These are phyloP conservation scores for Zaprionus ghesquierei DNA, from an alignment of 1,140 invertebrate genomes.

Conservation along the genomic window DNA sequence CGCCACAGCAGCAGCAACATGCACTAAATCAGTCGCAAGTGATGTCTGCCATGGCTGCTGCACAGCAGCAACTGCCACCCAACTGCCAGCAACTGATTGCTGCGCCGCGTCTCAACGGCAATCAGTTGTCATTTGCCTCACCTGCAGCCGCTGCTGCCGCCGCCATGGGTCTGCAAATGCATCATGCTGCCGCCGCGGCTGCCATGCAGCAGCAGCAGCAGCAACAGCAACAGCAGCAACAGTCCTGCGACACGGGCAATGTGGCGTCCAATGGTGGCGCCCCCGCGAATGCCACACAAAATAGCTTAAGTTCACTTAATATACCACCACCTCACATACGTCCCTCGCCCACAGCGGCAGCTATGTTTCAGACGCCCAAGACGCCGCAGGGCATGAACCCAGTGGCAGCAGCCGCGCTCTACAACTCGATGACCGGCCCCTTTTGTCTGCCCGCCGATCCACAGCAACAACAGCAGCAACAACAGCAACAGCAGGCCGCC, in stretches of 20 bases:
- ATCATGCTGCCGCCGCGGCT: conserved; percentile 78
- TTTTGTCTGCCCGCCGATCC: conserved; percentile 85
- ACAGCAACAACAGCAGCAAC: conserved; percentile 56
- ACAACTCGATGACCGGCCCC: conserved; percentile 85
- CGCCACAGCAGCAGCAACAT: conserved; percentile 27
- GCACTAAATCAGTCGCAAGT: conserved; percentile 30
- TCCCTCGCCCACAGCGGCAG: conserved; percentile 86
- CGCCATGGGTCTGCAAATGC: conserved; percentile 80
- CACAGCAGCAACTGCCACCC: conserved; percentile 56
- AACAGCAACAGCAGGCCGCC: conserved; percentile 39
- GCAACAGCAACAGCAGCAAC: conserved; percentile 42
- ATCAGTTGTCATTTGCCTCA: conserved; percentile 75
- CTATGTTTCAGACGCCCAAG: conserved; percentile 91
- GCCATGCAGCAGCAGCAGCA: conserved; percentile 75
- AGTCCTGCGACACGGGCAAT: conserved; percentile 51
- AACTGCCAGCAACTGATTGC: conserved; percentile 78
- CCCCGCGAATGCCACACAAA: conserved; percentile 74
- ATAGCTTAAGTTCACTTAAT: conserved; percentile 82
- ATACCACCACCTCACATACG: conserved; percentile 88
- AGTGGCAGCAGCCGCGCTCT: conserved; percentile 85
- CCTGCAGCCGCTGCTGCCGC: conserved; percentile 79
- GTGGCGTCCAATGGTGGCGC: conserved; percentile 44
- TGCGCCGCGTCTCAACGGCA: conserved; percentile 76
- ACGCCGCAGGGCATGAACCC: conserved; percentile 88
- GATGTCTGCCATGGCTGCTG: conserved; percentile 47